Evolutionary conservation across 2,113 vertebrate species (phyloP), one percentile per base, ranked within the genome.

Genomic region (Gymnorhina tibicen): DNA sequence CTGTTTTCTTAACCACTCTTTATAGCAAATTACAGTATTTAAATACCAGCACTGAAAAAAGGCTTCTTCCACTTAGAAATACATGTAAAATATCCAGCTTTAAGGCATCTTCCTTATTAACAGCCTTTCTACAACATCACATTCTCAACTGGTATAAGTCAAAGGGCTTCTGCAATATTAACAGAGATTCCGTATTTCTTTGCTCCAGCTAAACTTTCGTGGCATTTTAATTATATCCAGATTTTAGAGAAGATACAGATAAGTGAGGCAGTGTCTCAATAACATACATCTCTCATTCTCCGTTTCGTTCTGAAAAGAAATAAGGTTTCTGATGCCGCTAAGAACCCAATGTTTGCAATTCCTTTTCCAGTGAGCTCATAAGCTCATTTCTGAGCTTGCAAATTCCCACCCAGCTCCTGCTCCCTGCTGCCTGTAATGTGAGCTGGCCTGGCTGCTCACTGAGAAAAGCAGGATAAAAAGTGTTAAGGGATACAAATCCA

Each of bases 171-270:
- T 72, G 62, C 62, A 58, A 9, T 46, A 80, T 44, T 87, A 93
- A 50, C 22, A 85, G 41, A 69, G 14, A 56, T 35, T 62, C 4
- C 32, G 3, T 22, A 63, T 84, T 91, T 86, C 70, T 72, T 50
- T 72, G 39, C 27, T 78, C 41, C 58, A 76, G 49, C n/a, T 87
- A 68, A 89, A 76, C 46, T 75, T 68, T 5, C 1, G 0, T 44
- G 50, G 44, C 81, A 63, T 87, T 92, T 91, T 86, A 95, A 91
- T 88, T 68, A 59, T 10, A 69, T 6, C 30, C 44, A 49, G n/a
- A 52, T 87, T 80, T 83, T 46, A 80, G 5, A 66, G 33, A 75
- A 60, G 62, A 91, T 66, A 46, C 24, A 46, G 86, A 62, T 49
- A 95, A 93, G 70, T 6, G n/a, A 85, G 32, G 49, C 53, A 68